A percentile compares a stretch with the other conserved stretches of the same genome.
Conservation (phyloP, 2,113 vertebrate species). For the Thalassarche chlororhynchos region DNA sequence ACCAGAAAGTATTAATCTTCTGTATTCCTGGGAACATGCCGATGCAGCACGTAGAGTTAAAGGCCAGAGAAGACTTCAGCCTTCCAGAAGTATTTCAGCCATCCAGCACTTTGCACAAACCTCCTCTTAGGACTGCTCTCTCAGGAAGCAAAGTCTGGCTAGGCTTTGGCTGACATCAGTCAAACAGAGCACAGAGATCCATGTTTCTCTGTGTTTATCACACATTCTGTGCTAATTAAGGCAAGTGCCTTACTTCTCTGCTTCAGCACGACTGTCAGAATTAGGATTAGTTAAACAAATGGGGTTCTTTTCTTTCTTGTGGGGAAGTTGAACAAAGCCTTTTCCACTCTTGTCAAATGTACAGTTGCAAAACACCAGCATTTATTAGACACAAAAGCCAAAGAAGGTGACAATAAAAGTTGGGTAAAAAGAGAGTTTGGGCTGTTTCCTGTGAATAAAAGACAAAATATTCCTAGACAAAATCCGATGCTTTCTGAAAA, state of each 20-base stretch:
- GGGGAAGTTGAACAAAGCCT: neutral
- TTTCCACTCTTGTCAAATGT: neutral
- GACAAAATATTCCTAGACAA: neutral
- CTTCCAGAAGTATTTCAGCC: neutral
- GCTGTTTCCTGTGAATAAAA: neutral
- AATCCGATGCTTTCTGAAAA: neutral
- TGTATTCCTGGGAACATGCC: neutral
- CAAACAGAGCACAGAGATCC: neutral
- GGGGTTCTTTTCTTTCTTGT: neutral
- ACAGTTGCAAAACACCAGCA: neutral
- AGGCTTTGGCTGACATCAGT: neutral
- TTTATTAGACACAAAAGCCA: neutral
- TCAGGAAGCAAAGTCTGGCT: neutral
- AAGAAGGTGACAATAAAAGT: neutral
- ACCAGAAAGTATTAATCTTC: neutral
- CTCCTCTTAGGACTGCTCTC: neutral
- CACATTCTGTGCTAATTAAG: neutral
- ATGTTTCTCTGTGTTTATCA: neutral
- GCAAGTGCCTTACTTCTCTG: neutral
- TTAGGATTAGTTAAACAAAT: neutral
- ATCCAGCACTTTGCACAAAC: neutral
- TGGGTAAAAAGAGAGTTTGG: neutral
- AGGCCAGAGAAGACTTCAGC: neutral
- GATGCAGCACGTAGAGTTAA: accelerated
- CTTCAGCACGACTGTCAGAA: neutral